Evolutionary conservation across 1,140 invertebrate genomes (phyloP).

Genomic region (Dreissena rostriformis): DNA sequence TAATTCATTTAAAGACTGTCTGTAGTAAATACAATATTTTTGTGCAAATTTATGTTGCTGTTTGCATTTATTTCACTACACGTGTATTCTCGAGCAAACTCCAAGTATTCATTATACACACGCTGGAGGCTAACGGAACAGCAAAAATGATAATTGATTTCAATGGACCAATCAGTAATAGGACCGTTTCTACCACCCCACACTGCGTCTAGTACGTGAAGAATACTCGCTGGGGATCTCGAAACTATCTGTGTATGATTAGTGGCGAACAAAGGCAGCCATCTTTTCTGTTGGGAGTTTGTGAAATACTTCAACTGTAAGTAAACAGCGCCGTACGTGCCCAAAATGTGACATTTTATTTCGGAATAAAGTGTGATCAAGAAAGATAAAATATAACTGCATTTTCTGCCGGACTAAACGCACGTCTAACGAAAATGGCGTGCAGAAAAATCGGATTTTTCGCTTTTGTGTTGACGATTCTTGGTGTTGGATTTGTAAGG

Average conservation of each 20-base stretch:
- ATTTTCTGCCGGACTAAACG: not conserved
- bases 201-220: not conserved
- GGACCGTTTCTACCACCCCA: slow-evolving; percentile 55
- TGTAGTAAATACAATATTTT: not conserved
- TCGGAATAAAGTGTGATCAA: not conserved
- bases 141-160: slow-evolving; percentile 42
- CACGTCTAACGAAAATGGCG: slow-evolving; percentile 30
- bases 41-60: not conserved
- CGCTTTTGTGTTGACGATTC: not conserved
- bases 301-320: slow-evolving; percentile 12
- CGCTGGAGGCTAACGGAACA: slow-evolving; percentile 39
- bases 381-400: not conserved
- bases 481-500: not conserved
- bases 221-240: slow-evolving; percentile 48
- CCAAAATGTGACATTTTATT: not conserved
- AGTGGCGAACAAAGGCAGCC: slow-evolving; percentile 59
- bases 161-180: slow-evolving; percentile 36
- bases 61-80: not conserved
- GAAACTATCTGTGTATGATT: slow-evolving; percentile 56
- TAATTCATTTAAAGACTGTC: not conserved
- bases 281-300: slow-evolving; percentile 33
- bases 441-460: not conserved
- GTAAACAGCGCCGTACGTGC: not conserved
- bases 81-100: not conserved
- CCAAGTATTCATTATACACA: not conserved